These are phyloP conservation scores for Pocillopora damicornis DNA, from an alignment of 64 coral and sea anemone genomes.

Conservation along the genomic window DNA sequence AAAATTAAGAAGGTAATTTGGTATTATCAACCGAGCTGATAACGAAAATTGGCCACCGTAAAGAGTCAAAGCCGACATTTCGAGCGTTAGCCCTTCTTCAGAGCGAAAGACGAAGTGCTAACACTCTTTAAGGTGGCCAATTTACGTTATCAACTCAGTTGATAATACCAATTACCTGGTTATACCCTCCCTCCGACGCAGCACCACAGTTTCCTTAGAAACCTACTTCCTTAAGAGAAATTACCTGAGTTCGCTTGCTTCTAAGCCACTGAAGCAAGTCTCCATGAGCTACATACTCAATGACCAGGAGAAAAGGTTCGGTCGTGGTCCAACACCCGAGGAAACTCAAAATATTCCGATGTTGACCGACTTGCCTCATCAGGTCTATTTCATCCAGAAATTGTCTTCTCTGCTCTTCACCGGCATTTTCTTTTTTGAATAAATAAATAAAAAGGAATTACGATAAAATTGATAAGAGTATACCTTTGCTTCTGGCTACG, in stretches of 20 bases:
- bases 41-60: no score
- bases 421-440: not conserved
- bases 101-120: no score
- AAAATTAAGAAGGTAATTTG: no score
- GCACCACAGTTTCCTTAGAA: no score
- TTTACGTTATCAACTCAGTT: no score
- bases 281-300: slow-evolving; percentile 36
- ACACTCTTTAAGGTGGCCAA: no score
- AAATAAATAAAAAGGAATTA: not conserved
- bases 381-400: slow-evolving; percentile 31
- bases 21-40: no score
- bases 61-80: no score
- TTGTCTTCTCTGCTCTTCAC: slow-evolving; percentile 10
- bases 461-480: not conserved
- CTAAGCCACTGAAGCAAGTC: slow-evolving; percentile 25
- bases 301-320: slow-evolving; percentile 6
- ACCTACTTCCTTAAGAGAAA: no score
- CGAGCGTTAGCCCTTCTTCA: no score
- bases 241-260: slow-evolving; percentile 18
- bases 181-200: no score
- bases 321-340: slow-evolving; percentile 26
- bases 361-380: slow-evolving; percentile 25
- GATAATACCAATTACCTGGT: no score
- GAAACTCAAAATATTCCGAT: slow-evolving; percentile 29
- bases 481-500: not conserved